phyloP scores from a whole-genome alignment of 1,140 invertebrate species.

The Hirudo medicinalis region DNA sequence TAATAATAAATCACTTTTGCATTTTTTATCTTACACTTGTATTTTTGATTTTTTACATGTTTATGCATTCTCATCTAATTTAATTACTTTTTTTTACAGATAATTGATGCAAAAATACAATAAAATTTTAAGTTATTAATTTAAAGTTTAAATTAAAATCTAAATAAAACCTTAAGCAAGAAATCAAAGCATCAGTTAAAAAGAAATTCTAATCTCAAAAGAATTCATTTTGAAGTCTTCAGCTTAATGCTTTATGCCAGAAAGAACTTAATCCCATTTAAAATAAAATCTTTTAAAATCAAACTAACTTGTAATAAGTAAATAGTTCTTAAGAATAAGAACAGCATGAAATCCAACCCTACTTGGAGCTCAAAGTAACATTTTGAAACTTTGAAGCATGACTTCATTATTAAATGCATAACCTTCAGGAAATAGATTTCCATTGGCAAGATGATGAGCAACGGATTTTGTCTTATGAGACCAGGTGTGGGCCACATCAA shows the following conservation, averaged over 20 bases:
- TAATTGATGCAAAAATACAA: too few species aligned
- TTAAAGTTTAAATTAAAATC: too few species aligned
- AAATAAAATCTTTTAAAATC: too few species aligned
- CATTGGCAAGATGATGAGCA: neutral
- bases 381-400: constrained; percentile 23
- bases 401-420: constrained; percentile 1
- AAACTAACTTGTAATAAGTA: neutral
- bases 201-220: too few species aligned
- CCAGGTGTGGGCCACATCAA: neutral
- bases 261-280: too few species aligned
- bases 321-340: neutral
- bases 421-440: constrained; percentile 2
- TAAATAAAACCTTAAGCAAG: too few species aligned
- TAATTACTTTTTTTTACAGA: neutral
- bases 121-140: too few species aligned
- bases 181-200: too few species aligned
- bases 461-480: neutral
- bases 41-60: neutral
- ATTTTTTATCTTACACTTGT: neutral
- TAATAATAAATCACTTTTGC: neutral
- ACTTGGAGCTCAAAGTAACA: constrained; percentile 4
- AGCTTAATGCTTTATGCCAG: too few species aligned
- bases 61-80: neutral
- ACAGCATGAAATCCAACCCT: neutral
- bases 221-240: too few species aligned